These are phyloP conservation scores for Cremastinae sp. DNA, from an alignment of 2,888 invertebrate genomes.

Conservation along the genomic window DNA sequence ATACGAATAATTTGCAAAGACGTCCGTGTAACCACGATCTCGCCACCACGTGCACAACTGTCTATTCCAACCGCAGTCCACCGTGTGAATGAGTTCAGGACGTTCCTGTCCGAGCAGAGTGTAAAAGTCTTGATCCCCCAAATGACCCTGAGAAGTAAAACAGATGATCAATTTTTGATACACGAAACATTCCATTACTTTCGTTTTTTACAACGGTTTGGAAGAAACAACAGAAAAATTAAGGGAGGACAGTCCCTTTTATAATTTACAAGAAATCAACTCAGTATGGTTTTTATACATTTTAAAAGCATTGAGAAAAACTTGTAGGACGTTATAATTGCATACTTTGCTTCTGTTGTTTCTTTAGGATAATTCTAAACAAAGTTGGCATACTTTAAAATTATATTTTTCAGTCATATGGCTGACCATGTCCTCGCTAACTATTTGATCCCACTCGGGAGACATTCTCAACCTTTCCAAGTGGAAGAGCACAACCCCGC, in stretches of 20 bases:
- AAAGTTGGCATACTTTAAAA: constrained; percentile 81
- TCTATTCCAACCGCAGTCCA: constrained; percentile 91
- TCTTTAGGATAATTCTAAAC: neutral
- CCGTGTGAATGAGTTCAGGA: constrained; percentile 86
- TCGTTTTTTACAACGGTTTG: neutral
- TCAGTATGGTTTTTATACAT: neutral
- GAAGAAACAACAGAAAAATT: neutral
- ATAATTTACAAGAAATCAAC: neutral
- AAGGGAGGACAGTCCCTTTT: no score
- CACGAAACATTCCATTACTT: no score
- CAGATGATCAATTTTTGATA: constrained; percentile 5
- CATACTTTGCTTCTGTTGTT: no score
- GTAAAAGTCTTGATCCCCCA: constrained; percentile 92
- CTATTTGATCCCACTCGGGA: constrained; percentile 82
- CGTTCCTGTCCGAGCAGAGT: constrained; percentile 87
- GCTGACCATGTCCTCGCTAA: constrained; percentile 82
- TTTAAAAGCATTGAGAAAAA: neutral
- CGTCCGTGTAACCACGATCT: constrained; percentile 87
- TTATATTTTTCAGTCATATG: constrained; percentile 84
- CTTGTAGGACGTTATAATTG: no score
- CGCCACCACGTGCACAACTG: constrained; percentile 92
- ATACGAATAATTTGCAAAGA: constrained; percentile 87
- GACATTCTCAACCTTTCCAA: constrained; percentile 86
- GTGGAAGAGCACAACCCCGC: constrained; percentile 88
- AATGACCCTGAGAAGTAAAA: constrained; percentile 82